Base-by-base conservation (phyloP, 2,888 invertebrate species). In the Thymelicus lineola region DNA sequence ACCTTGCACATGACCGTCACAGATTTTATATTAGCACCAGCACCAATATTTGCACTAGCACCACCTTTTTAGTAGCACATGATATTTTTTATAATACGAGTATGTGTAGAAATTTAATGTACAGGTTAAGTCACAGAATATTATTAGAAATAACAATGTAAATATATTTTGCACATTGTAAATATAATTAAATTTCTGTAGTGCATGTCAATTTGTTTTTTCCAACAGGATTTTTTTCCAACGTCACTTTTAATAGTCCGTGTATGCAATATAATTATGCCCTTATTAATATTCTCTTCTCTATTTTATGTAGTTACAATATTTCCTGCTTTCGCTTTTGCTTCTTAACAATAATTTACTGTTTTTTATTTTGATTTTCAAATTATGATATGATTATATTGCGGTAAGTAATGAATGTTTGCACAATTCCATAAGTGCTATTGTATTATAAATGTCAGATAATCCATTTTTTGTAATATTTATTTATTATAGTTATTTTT, bases 321-420 rank as follows among this genome's bases (percentile, higher is more conserved):
- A 76, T 83, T 88, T 86, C 86, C 82, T 74, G 90, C 90, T 88
- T 89, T 50, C 67, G 89, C 89, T 78, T 77, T 72, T 57, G 77
- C 74, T 71, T 73, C 14, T 62, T 69, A 67, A 48, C 68, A 64
- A 14, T 70, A 20, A 20, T 42, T 10, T 42, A 12, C 12, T 42
- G 12, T 42, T 12, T 10, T 10, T 42, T 10, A 7, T 0, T 38
- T 38, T 12, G 10, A 12, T 42, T 12, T 42, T 42, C 42, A 10
- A 42, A 42, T 42, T 12, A 42, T 28, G 28, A 3, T 28, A 28
- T 5, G 28, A 5, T 28, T 28, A 42, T 1, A 38, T 9, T 38
- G 38, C 20, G 7, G 28, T 48, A 4, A 48, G 28, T 42, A 42
- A 7, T 38, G 14, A 35, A 61, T 58, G n/a, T 46, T 36, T 48